These are phyloP conservation scores for Tenebrio molitor DNA, from an alignment of 1,140 invertebrate species.

Conservation along the genomic window DNA sequence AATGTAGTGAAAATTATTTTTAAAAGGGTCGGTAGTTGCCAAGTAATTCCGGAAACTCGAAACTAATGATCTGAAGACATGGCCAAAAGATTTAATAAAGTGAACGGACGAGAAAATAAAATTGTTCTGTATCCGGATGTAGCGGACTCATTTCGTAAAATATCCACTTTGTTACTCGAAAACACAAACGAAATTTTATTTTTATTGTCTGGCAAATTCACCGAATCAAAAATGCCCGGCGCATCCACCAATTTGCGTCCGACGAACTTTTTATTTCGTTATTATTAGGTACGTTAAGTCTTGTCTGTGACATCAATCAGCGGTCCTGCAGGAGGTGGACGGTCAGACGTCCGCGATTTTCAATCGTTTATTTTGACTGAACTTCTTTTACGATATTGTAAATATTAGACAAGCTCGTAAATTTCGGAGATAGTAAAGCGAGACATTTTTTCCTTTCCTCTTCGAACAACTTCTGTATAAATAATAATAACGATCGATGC, in stretches of 20 bases:
- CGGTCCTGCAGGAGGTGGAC: background rate
- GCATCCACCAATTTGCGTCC: constrained; percentile 40
- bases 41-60: constrained; percentile 33
- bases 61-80: constrained; percentile 44
- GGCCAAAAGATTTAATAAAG: constrained; percentile 37
- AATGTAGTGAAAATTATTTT: constrained; percentile 34
- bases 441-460: background rate
- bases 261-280: constrained; percentile 14
- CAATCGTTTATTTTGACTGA: background rate
- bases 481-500: constrained; percentile 38
- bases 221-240: constrained; percentile 40
- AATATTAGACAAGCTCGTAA: constrained; percentile 32
- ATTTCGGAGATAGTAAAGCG: constrained; percentile 4
- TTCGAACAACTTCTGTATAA: constrained; percentile 15
- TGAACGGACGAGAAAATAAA: constrained; percentile 39
- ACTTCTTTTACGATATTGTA: constrained; percentile 28
- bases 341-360: constrained; percentile 12
- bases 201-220: background rate
- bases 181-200: constrained; percentile 9
- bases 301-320: constrained; percentile 1
- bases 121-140: constrained; percentile 37
- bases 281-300: constrained; percentile 5
- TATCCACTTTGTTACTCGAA: constrained; percentile 27
- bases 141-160: constrained; percentile 28
- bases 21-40: constrained; percentile 30